Conservation (phyloP, 2,113 vertebrate genomes). For the Morphnarchus princeps region DNA sequence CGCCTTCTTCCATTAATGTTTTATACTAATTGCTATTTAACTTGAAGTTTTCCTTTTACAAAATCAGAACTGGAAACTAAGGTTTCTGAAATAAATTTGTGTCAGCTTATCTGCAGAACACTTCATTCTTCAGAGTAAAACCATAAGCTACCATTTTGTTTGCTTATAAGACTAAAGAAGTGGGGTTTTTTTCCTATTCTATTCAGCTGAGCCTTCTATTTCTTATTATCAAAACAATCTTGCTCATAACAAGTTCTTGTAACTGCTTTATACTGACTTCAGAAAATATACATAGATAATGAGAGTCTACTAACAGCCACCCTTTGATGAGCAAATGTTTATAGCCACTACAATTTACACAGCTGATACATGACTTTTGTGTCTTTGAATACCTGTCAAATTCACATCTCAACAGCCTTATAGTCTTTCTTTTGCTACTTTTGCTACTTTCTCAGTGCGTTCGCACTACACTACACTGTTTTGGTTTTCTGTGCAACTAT, state of each 20-base stretch:
- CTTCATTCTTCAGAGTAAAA: background rate
- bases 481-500: background rate
- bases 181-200: accelerated
- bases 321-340: background rate
- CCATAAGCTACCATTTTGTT: background rate
- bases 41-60: background rate
- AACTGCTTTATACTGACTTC: background rate
- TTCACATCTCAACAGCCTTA: background rate
- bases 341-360: background rate
- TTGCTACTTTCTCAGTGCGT: background rate
- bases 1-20: background rate
- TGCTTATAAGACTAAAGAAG: background rate
- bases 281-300: background rate
- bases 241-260: background rate
- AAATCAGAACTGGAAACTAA: background rate
- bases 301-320: background rate
- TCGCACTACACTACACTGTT: background rate
- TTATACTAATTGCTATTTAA: background rate
- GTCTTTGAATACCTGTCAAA: background rate
- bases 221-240: background rate
- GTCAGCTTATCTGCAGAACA: background rate
- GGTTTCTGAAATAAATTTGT: background rate
- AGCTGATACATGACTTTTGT: background rate
- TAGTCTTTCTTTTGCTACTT: background rate
- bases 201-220: background rate